phyloP scores from a whole-genome alignment of 1,140 invertebrate genomes.

The Papilio glaucus region DNA sequence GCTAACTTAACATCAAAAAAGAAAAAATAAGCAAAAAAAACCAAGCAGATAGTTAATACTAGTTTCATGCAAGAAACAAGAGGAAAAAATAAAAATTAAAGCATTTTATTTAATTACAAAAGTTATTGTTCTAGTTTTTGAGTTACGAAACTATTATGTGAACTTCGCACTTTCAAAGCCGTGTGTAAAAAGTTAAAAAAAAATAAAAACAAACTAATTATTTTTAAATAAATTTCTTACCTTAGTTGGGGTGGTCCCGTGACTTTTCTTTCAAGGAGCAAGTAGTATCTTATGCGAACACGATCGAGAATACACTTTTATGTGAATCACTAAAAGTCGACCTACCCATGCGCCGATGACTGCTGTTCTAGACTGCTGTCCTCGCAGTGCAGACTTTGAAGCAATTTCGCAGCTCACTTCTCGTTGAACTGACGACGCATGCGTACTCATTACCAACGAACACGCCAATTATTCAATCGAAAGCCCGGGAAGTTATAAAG shows the following conservation, averaged over 20 bases:
- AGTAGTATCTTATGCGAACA: constrained; percentile 26
- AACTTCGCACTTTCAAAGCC: constrained; percentile 26
- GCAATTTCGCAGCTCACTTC: constrained; percentile 61
- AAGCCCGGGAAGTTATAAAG: constrained; percentile 57
- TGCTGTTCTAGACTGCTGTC: constrained; percentile 43
- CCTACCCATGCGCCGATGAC: constrained; percentile 37
- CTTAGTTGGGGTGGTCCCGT: constrained; percentile 30
- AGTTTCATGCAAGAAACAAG: constrained; percentile 17
- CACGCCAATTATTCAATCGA: constrained; percentile 73
- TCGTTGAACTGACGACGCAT: constrained; percentile 59
- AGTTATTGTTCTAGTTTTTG: constrained; percentile 36
- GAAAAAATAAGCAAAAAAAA: constrained; percentile 49
- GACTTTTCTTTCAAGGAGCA: constrained; percentile 30
- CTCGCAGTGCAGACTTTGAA: constrained; percentile 34
- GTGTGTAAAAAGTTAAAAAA: constrained; percentile 25
- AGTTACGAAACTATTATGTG: constrained; percentile 35
- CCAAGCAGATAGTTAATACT: constrained; percentile 16
- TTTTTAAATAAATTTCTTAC: constrained; percentile 15
- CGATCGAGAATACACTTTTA: constrained; percentile 34
- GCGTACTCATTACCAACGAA: constrained; percentile 51
- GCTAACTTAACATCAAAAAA: constrained; percentile 60
- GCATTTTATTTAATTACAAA: constrained; percentile 22
- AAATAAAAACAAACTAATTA: constrained; percentile 15
- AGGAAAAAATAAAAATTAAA: constrained; percentile 30
- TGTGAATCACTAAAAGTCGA: constrained; percentile 34